Base-by-base conservation (phyloP, 2,113 vertebrate species). In the Chloropsis cyanopogon region DNA sequence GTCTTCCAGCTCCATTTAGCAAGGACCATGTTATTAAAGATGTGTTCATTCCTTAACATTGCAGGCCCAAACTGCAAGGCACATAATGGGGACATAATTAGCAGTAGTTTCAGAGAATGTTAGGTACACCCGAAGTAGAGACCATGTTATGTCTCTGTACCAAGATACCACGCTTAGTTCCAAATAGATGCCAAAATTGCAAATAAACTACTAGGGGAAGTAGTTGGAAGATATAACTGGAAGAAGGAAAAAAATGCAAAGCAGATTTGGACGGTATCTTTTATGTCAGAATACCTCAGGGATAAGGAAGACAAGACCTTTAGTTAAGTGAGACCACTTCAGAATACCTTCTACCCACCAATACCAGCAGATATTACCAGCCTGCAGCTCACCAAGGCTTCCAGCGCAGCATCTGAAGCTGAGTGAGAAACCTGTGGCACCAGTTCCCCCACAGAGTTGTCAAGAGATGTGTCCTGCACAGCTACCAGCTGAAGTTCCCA, bases 401-500 rank as follows among this genome's bases (percentile, higher is more conserved):
- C 59, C 2, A 4, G 57, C 20, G 80, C 11, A 68, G 29, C 1
- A 3, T 16, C 31, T 79, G 69, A 76, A 87, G n/a, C 31, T 41
- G 12, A 82, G 24, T 0, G 0, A 90, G 37, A 77, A 85, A 72
- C 9, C 24, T 54, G 39, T 54, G 37, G 9, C 66, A 54, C 70
- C 31, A 76, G 3, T 37, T 82, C 11, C 31, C 35, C 20, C 2
- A 3, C 23, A 66, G 52, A 57, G 22, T 1, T 70, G 18, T 28
- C 3, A 1, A 63, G 76, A 65, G 33, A 35, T 0, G 0, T 37
- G 41, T 50, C n/a, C 68, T 46, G 10, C 20, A 46, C 28, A 46
- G 25, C n/a, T 41, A 42, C 13, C 41, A 90, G 49, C 37, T 53
- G 37, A 46, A 25, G 41, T 39, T 69, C 7, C 9, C 39, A n/a